These are phyloP conservation scores for Eristalis pertinax DNA, from an alignment of 2,888 invertebrate species.

Conservation along the genomic window DNA sequence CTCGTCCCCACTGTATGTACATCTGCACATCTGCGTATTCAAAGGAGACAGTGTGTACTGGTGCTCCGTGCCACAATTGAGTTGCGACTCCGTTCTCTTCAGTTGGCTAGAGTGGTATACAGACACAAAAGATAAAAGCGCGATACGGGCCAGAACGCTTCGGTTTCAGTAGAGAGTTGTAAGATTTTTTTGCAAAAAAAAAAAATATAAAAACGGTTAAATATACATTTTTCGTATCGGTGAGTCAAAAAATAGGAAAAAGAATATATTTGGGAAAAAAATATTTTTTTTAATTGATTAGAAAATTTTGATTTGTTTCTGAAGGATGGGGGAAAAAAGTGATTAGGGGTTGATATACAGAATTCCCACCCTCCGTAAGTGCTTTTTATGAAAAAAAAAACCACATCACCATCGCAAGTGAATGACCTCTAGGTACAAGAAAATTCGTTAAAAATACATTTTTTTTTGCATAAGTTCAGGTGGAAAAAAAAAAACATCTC, in stretches of 20 bases:
- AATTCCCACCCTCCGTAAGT: neutral
- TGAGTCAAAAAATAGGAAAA: constrained; percentile 43
- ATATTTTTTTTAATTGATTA: neutral
- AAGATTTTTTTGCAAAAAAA: constrained; percentile 7
- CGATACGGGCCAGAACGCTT: constrained; percentile 60
- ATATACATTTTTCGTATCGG: constrained; percentile 43
- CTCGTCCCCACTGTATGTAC: constrained; percentile 25
- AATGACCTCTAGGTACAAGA: neutral
- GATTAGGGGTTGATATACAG: neutral
- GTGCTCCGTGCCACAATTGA: constrained; percentile 40
- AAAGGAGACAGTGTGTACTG: constrained; percentile 39
- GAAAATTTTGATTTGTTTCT: neutral
- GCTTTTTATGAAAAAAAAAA: neutral
- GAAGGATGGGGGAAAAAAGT: neutral
- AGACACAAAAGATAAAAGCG: constrained; percentile 67
- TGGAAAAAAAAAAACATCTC: neutral
- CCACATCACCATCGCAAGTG: neutral
- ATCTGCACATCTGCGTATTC: constrained; percentile 66
- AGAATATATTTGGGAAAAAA: neutral
- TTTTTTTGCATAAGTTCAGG: neutral
- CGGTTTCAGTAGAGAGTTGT: constrained; percentile 47
- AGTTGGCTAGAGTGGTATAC: constrained; percentile 55
- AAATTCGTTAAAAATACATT: no score
- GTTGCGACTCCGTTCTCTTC: constrained; percentile 54
- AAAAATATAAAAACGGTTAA: constrained; percentile 22